Conservation (phyloP, 2,888 invertebrate species). For the Germaria angustata region DNA sequence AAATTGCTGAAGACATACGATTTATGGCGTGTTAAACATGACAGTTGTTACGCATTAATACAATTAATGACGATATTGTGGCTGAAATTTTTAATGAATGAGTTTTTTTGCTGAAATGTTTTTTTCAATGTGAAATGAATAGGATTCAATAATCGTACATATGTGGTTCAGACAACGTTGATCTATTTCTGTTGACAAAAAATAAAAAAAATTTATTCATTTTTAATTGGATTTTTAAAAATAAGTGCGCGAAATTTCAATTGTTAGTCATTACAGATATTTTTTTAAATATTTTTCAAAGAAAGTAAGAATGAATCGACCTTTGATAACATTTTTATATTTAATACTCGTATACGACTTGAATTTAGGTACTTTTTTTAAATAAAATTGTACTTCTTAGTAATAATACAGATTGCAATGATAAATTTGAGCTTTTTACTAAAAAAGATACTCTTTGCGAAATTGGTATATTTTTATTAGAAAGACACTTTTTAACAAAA, state of each 20-base stretch:
- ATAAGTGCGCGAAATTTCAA: constrained; percentile 1
- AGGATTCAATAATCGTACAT: background rate
- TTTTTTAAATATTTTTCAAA: background rate
- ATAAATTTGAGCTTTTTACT: too few relatives aligned
- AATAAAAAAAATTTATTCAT: background rate
- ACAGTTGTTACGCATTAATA: constrained; percentile 59
- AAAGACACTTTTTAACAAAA: too few relatives aligned
- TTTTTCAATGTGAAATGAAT: background rate
- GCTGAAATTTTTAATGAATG: constrained; percentile 36
- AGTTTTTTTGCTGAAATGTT: background rate
- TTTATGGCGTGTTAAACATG: constrained; percentile 57
- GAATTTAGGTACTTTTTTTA: too few relatives aligned
- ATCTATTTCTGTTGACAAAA: background rate
- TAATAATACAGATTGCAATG: too few relatives aligned
- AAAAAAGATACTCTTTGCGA: too few relatives aligned
- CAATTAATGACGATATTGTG: constrained; percentile 45
- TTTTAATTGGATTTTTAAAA: background rate
- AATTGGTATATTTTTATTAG: too few relatives aligned
- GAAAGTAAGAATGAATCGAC: background rate
- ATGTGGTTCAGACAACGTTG: background rate
- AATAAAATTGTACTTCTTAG: too few relatives aligned
- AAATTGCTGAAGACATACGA: background rate
- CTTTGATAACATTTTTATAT: too few relatives aligned
- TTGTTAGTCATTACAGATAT: too few relatives aligned
- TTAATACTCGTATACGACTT: too few relatives aligned